Conservation (phyloP, 2,797 vertebrate genomes). For the Notolabrus celidotus region DNA sequence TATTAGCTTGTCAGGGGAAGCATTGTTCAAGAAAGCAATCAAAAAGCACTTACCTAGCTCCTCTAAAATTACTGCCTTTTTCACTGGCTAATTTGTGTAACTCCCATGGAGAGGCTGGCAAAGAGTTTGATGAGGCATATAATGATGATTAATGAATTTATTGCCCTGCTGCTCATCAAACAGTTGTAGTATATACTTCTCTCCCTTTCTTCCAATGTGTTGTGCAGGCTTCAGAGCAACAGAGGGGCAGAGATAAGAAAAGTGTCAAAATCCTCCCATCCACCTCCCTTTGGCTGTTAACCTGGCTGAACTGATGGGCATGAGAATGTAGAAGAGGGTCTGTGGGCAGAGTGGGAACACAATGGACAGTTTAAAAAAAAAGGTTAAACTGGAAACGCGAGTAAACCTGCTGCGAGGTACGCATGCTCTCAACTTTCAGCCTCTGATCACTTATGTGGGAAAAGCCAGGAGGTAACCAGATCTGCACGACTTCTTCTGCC, state of each 20-base stretch:
- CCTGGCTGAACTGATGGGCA: slow-evolving; percentile 87
- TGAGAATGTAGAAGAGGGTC: slow-evolving; percentile 81
- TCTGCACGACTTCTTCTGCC: slow-evolving; percentile 60
- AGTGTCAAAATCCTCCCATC: slow-evolving; percentile 59
- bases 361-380: slow-evolving; percentile 89
- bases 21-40: slow-evolving; percentile 98
- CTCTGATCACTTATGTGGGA: slow-evolving; percentile 87
- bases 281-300: slow-evolving; percentile 83
- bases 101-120: slow-evolving; percentile 98
- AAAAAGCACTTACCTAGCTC: slow-evolving; percentile 99
- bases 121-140: slow-evolving; percentile 99
- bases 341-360: slow-evolving; percentile 75
- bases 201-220: slow-evolving; percentile 84
- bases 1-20: slow-evolving; percentile 99
- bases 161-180: slow-evolving; percentile 98
- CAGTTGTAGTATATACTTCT: slow-evolving; percentile 92
- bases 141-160: slow-evolving; percentile 99
- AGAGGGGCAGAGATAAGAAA: slow-evolving; percentile 65
- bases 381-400: slow-evolving; percentile 85
- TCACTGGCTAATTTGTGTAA: slow-evolving; percentile 99
- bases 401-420: slow-evolving; percentile 86
- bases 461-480: slow-evolving; percentile 86
- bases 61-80: slow-evolving; percentile 99
- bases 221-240: slow-evolving; percentile 60
- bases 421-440: slow-evolving; percentile 85